Base-by-base conservation (phyloP, 2,797 vertebrate species). In the Sparus aurata region DNA sequence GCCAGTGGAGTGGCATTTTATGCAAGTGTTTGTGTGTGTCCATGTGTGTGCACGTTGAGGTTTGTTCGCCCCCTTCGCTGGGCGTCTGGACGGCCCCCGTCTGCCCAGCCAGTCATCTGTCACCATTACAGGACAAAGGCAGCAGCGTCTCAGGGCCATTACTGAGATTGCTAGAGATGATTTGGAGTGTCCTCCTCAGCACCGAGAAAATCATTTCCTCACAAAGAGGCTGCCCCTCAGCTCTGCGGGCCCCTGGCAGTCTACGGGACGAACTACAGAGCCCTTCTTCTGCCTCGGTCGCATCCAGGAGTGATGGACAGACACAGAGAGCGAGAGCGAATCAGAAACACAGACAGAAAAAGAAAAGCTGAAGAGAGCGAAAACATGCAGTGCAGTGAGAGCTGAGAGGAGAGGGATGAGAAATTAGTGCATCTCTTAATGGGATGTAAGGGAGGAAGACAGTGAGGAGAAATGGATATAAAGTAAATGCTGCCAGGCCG, bases 151-250 rank as follows among this genome's bases (percentile, higher is more conserved):
- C 93, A 93, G 94, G 93, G 89, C 93, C 91, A 95, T 96, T 96
- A 95, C 93, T 89, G 95, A 96, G 96, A 96, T 95, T 95, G 95
- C 94, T 96, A 93, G 94, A 96, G 94, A 95, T 88, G 91, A 94
- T 94, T 96, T 95, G 95, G 93, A 93, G 94, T 96, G 95, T 95
- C 94, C 92, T 95, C 92, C 94, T 95, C 92, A 92, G 92, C 88
- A 91, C 85, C 62, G 83, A 94, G 91, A 92, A 93, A 95, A 93
- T 94, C 78, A 94, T 96, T 96, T 96, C 91, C 93, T 90, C 92
- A 93, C 94, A 93, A 93, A 92, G 90, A 87, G 88, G 82, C 75
- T 65, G 85, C 84, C 90, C 75, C 78, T 90, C 62, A 27, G 86
- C 89, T 91, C 85, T 43, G 84, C 46, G 59, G 89, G 87, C 63